Base-by-base conservation (phyloP, 2,888 invertebrate genomes). In the Agrotis ipsilon region DNA sequence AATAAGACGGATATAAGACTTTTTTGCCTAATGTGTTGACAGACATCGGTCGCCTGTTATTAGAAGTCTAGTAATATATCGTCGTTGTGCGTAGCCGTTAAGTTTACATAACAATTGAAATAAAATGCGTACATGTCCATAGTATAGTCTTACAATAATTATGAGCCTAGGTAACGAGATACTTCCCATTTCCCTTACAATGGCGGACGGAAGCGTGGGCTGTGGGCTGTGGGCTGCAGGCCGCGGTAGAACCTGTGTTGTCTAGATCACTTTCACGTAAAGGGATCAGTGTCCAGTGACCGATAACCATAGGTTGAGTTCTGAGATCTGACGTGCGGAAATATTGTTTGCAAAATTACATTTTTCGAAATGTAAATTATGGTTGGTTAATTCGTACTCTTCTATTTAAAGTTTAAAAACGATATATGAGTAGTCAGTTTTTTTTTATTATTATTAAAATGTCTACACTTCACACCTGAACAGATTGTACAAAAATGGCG, bases 241-340 rank as follows among this genome's bases (percentile, higher is more conserved):
- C 45, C 16, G 71, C 60, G 49, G 48, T n/a, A 3, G 11, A 78
- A 79, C 77, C 75, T 81, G 68, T 67, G 72, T 69, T 75, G 75
- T 64, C 68, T 73, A 74, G 77, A 78, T 78, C 72, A 90, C 89
- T 90, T 90, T 90, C 89, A 82, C 88, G 64, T 85, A 82, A 88
- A 88, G 82, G 85, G 81, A 78, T 81, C 76, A 69, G 74, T 85
- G 64, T 80, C 72, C 75, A 70, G 72, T 69, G 46, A 52, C 60
- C 72, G 68, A 77, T 84, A 84, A 82, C 18, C 6, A 49, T 72
- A 63, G 51, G 46, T 45, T 77, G 7, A 72, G 67, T 21, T 7
- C 32, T 32, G 16, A 16, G 16, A 14, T 59, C 21, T 32, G 54
- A 24, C 5, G 16, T 60, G n/a, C 4, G 19, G 32, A 49, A 68